Conservation (phyloP, 2,797 vertebrate species). For the Dryobates pubescens region DNA sequence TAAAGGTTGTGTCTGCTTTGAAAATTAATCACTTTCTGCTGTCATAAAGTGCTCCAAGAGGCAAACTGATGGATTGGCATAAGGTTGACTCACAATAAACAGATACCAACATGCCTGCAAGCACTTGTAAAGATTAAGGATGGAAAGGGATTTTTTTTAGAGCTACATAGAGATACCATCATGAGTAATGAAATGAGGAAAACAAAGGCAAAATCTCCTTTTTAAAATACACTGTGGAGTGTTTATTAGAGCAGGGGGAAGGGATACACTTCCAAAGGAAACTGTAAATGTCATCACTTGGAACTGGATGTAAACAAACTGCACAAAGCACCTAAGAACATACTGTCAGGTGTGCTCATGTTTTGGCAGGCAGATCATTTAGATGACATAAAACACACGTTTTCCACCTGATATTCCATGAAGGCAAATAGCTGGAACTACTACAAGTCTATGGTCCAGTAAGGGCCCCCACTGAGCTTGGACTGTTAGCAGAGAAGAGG, state of each 20-base stretch:
- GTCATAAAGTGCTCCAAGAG: constrained; percentile 49
- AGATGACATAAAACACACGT: background rate
- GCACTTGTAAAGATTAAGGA: constrained; percentile 10
- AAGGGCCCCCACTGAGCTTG: background rate
- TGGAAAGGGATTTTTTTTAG: constrained; percentile 14
- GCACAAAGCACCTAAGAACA: background rate
- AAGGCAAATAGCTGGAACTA: background rate
- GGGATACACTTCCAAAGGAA: constrained; percentile 3
- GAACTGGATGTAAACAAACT: background rate
- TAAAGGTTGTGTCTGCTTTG: constrained; percentile 47
- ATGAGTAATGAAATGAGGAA: constrained; percentile 4
- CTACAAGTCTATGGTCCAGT: background rate
- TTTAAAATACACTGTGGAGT: background rate
- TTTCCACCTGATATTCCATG: background rate
- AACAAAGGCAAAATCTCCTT: constrained; percentile 25
- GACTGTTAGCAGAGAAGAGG: background rate
- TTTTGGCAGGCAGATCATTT: background rate
- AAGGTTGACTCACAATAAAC: constrained; percentile 18
- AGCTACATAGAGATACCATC: background rate
- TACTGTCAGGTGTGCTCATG: background rate
- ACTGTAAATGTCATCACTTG: background rate
- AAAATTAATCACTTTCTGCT: constrained; percentile 64
- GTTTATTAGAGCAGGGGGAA: background rate
- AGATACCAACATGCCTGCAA: constrained; percentile 17
- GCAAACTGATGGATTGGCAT: constrained; percentile 49